phyloP scores from a whole-genome alignment of 2,797 vertebrate genomes.

The Masticophis lateralis region DNA sequence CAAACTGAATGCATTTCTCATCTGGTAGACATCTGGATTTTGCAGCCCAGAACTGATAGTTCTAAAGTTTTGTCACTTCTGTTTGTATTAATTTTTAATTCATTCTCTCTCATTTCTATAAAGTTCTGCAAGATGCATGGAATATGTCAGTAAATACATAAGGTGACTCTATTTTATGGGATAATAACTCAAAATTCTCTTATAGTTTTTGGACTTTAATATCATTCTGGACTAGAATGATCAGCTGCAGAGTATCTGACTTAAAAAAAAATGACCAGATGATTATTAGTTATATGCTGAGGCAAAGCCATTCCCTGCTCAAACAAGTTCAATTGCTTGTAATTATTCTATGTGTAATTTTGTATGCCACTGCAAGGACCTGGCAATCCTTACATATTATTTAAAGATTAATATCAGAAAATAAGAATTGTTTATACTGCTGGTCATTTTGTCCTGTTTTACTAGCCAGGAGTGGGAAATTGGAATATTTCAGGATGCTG shows the following conservation, averaged over 20 bases:
- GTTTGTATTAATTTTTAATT: not conserved
- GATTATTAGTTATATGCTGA: not conserved
- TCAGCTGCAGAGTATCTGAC: not conserved
- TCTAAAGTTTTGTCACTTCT: not conserved
- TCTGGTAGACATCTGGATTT: not conserved
- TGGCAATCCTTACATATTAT: not conserved
- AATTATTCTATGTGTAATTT: not conserved
- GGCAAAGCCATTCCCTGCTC: not conserved
- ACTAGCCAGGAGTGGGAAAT: not conserved
- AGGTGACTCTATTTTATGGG: not conserved
- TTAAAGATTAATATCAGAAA: not conserved
- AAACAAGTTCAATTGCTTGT: not conserved
- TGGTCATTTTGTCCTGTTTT: not conserved
- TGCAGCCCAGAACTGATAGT: not conserved
- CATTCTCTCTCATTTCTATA: not conserved
- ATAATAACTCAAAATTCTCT: not conserved
- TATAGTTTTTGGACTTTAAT: not conserved
- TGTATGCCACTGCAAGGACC: not conserved
- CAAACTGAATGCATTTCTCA: not conserved
- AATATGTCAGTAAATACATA: not conserved
- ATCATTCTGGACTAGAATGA: not conserved
- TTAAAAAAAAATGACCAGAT: not conserved
- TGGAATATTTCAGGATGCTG: not conserved
- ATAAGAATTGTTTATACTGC: not conserved
- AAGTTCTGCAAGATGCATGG: not conserved